A percentile compares a stretch with the other conserved stretches of the same genome.
phyloP scores from a whole-genome alignment of 2,113 vertebrate species.

The Piprites chloris region DNA sequence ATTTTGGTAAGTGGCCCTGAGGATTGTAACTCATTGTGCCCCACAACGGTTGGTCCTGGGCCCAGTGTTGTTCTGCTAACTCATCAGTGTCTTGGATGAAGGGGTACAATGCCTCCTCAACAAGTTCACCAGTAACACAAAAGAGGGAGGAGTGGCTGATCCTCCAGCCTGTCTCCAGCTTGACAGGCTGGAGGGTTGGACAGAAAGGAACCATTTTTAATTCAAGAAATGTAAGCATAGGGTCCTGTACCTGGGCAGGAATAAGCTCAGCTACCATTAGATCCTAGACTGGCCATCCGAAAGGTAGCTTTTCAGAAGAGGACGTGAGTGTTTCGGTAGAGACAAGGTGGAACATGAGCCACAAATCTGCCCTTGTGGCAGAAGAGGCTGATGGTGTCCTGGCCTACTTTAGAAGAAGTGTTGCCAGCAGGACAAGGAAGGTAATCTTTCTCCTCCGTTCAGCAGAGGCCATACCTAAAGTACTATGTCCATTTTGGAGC shows the following conservation, averaged over 20 bases:
- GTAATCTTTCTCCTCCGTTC: not conserved
- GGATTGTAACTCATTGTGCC: not conserved
- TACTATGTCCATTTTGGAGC: not conserved
- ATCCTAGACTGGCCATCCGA: not conserved
- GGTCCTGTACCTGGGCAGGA: not conserved
- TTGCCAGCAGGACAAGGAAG: not conserved
- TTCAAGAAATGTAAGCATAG: not conserved
- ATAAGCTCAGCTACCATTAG: not conserved
- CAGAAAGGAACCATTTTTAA: not conserved
- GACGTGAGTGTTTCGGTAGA: accelerated
- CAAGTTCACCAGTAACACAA: not conserved
- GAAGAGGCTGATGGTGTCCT: not conserved
- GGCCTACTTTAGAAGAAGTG: not conserved
- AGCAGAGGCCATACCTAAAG: not conserved
- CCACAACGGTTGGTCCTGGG: accelerated
- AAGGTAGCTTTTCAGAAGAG: not conserved
- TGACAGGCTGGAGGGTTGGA: not conserved
- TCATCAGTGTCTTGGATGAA: not conserved
- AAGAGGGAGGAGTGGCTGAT: not conserved
- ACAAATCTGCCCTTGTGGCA: not conserved
- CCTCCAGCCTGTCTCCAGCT: not conserved
- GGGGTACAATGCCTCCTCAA: accelerated
- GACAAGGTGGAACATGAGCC: not conserved
- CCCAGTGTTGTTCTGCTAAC: not conserved
- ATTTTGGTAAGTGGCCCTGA: not conserved